These are phyloP conservation scores for Alaudala cheleensis DNA, from an alignment of 2,113 vertebrate species.

Conservation along the genomic window DNA sequence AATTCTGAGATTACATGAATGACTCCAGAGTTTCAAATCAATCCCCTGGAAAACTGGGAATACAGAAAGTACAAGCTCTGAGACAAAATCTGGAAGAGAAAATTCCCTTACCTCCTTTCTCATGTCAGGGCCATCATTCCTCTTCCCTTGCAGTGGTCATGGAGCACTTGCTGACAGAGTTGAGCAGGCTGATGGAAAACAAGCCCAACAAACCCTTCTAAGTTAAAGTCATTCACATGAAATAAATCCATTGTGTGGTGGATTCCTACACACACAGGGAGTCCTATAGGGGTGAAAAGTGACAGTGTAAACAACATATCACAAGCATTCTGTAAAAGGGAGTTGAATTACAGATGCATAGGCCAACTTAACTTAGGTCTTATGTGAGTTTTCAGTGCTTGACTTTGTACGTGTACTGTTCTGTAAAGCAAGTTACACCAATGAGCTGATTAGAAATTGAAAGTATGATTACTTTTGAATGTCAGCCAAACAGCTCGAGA, in stretches of 20 bases:
- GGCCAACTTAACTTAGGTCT: background rate
- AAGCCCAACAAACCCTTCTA: background rate
- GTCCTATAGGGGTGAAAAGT: background rate
- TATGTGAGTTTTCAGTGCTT: background rate
- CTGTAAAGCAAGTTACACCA: background rate
- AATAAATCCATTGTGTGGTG: background rate
- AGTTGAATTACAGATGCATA: background rate
- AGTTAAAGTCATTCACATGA: background rate
- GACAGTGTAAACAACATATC: rapidly evolving
- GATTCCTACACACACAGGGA: background rate
- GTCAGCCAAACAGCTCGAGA: background rate
- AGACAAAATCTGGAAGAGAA: background rate
- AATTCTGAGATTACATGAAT: background rate
- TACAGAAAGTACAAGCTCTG: background rate
- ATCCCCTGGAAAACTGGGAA: background rate
- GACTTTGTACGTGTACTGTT: background rate
- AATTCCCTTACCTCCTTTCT: background rate
- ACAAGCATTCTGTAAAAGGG: background rate
- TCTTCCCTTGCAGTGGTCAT: background rate
- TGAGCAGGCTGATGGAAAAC: background rate
- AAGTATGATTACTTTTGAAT: background rate
- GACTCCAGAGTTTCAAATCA: background rate
- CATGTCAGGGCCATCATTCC: background rate
- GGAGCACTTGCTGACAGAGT: background rate
- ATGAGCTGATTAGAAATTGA: background rate